These are phyloP conservation scores for Ylistrum balloti DNA, from an alignment of 1,140 invertebrate species.

Conservation along the genomic window DNA sequence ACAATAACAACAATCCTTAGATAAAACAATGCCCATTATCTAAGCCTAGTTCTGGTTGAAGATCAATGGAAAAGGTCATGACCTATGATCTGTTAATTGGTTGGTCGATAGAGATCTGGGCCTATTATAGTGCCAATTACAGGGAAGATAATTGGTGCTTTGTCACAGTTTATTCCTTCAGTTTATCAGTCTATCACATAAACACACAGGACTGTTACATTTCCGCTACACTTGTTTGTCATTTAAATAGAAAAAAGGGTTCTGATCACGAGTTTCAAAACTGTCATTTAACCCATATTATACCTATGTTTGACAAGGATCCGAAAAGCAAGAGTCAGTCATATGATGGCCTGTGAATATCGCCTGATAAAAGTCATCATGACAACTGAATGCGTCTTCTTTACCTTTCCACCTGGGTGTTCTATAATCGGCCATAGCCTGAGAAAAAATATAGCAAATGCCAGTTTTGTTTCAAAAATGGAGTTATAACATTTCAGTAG, in stretches of 20 bases:
- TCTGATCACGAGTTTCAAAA: conserved; percentile 16
- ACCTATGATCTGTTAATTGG: conserved; percentile 38
- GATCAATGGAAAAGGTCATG: conserved; percentile 38
- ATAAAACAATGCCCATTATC: conserved; percentile 25
- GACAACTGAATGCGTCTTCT: not conserved
- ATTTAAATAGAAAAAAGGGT: not conserved
- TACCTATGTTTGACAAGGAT: not conserved
- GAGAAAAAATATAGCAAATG: not conserved
- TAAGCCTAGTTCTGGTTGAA: not conserved
- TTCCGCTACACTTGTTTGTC: conserved; percentile 23
- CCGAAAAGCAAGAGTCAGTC: not conserved
- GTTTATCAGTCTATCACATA: not conserved
- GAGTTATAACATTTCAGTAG: not conserved
- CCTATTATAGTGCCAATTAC: not conserved
- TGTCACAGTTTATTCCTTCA: not conserved
- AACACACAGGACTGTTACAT: not conserved
- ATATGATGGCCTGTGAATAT: not conserved
- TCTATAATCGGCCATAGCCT: not conserved
- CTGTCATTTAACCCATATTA: not conserved
- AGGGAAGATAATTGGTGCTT: conserved; percentile 11
- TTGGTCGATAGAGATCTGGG: not conserved
- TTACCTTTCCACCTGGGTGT: conserved; percentile 6
- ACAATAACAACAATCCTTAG: not conserved
- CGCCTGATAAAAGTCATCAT: conserved; percentile 25
- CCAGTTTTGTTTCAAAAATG: conserved; percentile 22